These are phyloP conservation scores for Lasioglossum marginatum DNA, from an alignment of 2,888 invertebrate genomes.

Conservation along the genomic window DNA sequence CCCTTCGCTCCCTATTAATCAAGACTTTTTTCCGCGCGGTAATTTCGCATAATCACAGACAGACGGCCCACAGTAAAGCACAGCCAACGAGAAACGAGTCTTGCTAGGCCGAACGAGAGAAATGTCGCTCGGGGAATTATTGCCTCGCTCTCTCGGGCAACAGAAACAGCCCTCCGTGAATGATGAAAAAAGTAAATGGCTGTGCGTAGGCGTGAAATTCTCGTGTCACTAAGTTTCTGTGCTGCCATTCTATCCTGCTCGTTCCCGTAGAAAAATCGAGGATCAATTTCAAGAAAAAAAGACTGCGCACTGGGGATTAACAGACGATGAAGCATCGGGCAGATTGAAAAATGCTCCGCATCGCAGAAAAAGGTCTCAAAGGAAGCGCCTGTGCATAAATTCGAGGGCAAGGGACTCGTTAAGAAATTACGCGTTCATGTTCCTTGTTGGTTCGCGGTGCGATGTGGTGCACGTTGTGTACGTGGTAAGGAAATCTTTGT, in stretches of 20 bases:
- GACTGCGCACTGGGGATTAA: not conserved
- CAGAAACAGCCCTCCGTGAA: not conserved
- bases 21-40: conserved; percentile 25
- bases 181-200: conserved; percentile 31
- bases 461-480: not conserved
- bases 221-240: not conserved
- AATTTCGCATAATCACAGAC: conserved; percentile 57
- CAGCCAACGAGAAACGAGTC: conserved; percentile 45
- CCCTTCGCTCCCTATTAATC: conserved; percentile 38
- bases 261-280: conserved; percentile 2
- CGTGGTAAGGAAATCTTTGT: conserved; percentile 47
- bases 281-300: not conserved
- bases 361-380: not conserved
- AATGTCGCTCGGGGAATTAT: conserved; percentile 30
- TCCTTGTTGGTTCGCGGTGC: conserved; percentile 18
- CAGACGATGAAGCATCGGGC: not conserved
- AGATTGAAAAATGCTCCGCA: not conserved
- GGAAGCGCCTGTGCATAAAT: not conserved
- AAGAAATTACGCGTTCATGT: not conserved
- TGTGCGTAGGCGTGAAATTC: conserved; percentile 53
- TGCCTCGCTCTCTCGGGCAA: not conserved
- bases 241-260: not conserved
- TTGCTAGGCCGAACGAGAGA: conserved; percentile 28
- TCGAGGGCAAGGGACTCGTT: conserved; percentile 19
- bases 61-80: conserved; percentile 46